Evolutionary conservation across 2,797 vertebrate genomes (phyloP).

Genomic region (Bovichtus variegatus): DNA sequence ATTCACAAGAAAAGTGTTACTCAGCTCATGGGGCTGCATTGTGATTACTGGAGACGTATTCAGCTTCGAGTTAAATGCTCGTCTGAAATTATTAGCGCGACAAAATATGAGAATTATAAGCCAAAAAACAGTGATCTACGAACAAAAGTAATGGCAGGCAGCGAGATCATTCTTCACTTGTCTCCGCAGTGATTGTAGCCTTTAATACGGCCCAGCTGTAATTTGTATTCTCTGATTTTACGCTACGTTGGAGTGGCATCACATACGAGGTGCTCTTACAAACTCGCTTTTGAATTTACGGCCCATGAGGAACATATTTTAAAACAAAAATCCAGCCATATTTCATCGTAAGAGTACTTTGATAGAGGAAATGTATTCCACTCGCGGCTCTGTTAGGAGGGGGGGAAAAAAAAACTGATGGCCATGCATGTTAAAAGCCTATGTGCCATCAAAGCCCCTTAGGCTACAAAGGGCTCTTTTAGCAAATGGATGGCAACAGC

Average conservation of each 20-base stretch:
- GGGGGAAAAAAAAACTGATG: conserved; percentile 38
- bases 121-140: background rate
- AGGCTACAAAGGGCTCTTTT: conserved; percentile 81
- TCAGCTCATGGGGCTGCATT: conserved; percentile 5
- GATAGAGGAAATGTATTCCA: conserved; percentile 57
- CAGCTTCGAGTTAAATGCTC: background rate
- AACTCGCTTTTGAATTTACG: conserved; percentile 13
- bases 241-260: conserved; percentile 11
- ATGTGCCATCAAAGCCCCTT: conserved; percentile 80
- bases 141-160: background rate
- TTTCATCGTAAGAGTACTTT: conserved; percentile 53
- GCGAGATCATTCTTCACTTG: background rate
- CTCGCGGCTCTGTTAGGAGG: conserved; percentile 41
- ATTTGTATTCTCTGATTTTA: conserved; percentile 31
- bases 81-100: background rate
- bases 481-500: conserved; percentile 81
- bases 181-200: background rate
- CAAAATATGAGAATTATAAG: background rate
- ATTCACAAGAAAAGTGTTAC: background rate
- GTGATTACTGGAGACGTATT: background rate
- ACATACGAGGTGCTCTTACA: conserved; percentile 21
- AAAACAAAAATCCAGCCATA: conserved; percentile 27
- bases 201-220: background rate
- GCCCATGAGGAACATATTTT: conserved; percentile 31
- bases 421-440: conserved; percentile 80